These are phyloP conservation scores for Rhodinocichla rosea DNA, from an alignment of 2,113 vertebrate species.

Conservation along the genomic window DNA sequence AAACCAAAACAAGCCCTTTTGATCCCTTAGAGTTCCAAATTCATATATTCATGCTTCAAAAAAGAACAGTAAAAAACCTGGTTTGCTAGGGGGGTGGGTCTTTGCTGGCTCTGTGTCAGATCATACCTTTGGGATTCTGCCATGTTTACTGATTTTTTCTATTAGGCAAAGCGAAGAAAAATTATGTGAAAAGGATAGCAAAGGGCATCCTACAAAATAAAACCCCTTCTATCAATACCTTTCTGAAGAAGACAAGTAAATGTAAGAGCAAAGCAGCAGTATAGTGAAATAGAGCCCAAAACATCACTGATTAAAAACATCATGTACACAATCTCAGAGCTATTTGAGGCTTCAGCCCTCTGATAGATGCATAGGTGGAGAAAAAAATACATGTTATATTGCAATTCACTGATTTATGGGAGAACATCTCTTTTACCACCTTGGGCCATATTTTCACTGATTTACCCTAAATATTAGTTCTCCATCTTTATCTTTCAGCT, in stretches of 20 bases:
- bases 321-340: background rate
- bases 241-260: background rate
- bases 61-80: background rate
- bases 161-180: background rate
- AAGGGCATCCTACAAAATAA: background rate
- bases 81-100: background rate
- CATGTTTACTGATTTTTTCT: background rate
- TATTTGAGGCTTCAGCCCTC: background rate
- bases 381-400: background rate
- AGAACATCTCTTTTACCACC: background rate
- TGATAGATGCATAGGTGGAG: background rate
- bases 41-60: background rate
- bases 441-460: background rate
- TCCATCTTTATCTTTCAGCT: background rate
- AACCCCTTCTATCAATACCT: background rate
- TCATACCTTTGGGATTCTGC: background rate
- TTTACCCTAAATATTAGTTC: background rate
- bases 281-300: background rate
- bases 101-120: background rate
- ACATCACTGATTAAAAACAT: background rate
- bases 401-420: background rate
- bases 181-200: background rate
- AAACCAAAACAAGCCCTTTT: background rate
- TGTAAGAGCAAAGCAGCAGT: background rate
- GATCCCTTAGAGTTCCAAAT: background rate